Conservation (phyloP, 2,888 invertebrate species). For the Rhaphigaster nebulosa region DNA sequence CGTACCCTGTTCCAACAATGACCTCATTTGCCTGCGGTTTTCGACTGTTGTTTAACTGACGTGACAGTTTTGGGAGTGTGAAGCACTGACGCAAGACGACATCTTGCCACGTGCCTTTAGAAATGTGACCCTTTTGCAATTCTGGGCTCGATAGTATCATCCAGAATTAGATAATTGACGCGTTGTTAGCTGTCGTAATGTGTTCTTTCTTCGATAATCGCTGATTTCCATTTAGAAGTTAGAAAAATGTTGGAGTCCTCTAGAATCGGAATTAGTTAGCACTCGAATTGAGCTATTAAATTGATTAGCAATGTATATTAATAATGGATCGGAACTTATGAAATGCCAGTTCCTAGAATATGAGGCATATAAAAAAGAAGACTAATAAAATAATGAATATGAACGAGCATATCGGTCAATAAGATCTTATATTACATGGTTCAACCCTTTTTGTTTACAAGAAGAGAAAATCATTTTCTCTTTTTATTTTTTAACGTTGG, state of each 20-base stretch:
- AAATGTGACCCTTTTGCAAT: constrained; percentile 18
- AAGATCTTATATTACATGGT: no score
- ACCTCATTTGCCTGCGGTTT: constrained; percentile 44
- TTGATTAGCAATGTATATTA: background rate
- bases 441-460: no score
- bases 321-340: no score
- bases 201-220: background rate
- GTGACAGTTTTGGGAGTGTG: constrained; percentile 45
- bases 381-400: no score
- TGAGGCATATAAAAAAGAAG: no score
- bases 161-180: background rate
- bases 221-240: background rate
- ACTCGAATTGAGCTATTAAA: background rate
- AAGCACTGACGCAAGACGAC: constrained; percentile 41
- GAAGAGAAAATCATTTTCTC: no score
- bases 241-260: background rate
- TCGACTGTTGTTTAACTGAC: constrained; percentile 44
- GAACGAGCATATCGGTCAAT: no score
- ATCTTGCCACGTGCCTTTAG: constrained; percentile 9
- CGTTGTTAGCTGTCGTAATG: background rate
- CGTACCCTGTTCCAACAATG: constrained; percentile 11
- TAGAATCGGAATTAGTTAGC: background rate
- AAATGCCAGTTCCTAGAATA: no score
- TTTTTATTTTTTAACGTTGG: no score
- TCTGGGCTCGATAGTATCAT: background rate